Conservation (phyloP, 2,113 vertebrate genomes). For the Alethe castanea region DNA sequence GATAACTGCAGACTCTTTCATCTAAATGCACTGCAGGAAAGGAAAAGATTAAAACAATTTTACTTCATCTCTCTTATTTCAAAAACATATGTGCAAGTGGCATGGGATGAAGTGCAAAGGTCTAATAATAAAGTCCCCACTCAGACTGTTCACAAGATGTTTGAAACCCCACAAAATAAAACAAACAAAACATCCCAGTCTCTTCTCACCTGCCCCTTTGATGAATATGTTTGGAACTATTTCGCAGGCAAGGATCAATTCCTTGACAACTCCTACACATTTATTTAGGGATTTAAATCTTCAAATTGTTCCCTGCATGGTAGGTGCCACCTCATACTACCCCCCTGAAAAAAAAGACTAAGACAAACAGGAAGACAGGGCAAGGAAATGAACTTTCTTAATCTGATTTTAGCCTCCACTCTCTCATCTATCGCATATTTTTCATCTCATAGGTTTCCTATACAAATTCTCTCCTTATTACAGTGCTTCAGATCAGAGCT, state of each 20-base stretch:
- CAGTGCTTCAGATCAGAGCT: background rate
- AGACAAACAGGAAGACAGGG: background rate
- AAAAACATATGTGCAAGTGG: background rate
- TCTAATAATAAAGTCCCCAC: background rate
- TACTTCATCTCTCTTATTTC: background rate
- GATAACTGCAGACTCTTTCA: background rate
- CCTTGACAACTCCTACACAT: conserved; percentile 19
- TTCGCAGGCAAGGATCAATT: conserved; percentile 55
- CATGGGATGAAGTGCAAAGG: background rate
- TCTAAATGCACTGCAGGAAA: background rate
- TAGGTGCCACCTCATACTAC: background rate
- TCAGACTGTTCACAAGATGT: conserved; percentile 12
- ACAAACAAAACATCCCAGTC: background rate
- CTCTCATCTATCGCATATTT: background rate
- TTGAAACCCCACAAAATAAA: background rate
- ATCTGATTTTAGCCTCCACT: background rate
- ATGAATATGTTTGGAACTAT: conserved; percentile 37
- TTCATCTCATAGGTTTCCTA: background rate
- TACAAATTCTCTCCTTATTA: background rate
- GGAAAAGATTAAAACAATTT: conserved; percentile 3
- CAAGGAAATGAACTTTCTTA: background rate
- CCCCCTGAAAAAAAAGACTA: background rate
- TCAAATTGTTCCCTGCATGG: background rate
- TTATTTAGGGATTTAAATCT: conserved; percentile 53
- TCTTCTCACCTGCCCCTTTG: conserved; percentile 42